These are phyloP conservation scores for Molothrus ater DNA, from an alignment of 2,797 vertebrate species.

Conservation along the genomic window DNA sequence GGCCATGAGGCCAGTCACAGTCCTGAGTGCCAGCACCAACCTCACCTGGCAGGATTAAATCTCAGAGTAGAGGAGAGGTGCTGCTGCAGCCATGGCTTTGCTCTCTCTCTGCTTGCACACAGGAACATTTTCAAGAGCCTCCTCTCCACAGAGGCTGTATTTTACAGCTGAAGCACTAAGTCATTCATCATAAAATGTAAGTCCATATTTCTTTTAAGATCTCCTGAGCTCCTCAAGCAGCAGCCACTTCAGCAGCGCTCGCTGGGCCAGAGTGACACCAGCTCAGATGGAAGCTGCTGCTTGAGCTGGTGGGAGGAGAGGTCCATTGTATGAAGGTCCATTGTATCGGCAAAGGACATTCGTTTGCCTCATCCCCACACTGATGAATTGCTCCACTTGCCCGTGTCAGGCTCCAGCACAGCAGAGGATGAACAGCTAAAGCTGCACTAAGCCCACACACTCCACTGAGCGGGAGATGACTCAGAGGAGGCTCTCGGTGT, in stretches of 20 bases:
- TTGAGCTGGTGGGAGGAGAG: not conserved
- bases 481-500: not conserved
- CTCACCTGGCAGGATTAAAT: not conserved
- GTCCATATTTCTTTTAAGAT: not conserved
- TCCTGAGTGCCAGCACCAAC: not conserved
- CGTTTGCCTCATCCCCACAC: not conserved
- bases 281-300: not conserved
- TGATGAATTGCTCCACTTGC: slow-evolving; percentile 4
- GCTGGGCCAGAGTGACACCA: not conserved
- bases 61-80: not conserved
- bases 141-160: not conserved
- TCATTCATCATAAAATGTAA: not conserved
- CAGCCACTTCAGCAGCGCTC: not conserved
- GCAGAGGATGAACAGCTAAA: slow-evolving; percentile 36
- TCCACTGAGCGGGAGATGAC: slow-evolving; percentile 22
- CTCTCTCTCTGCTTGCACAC: not conserved
- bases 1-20: rapidly evolving
- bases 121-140: not conserved
- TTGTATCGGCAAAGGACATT: not conserved
- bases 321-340: not conserved
- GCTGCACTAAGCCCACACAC: slow-evolving; percentile 47
- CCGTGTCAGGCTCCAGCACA: not conserved
- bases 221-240: slow-evolving; percentile 11
- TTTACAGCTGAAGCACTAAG: not conserved
- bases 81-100: not conserved